Base-by-base conservation (phyloP, 2,113 vertebrate genomes). In the Ramphastos sulfuratus region DNA sequence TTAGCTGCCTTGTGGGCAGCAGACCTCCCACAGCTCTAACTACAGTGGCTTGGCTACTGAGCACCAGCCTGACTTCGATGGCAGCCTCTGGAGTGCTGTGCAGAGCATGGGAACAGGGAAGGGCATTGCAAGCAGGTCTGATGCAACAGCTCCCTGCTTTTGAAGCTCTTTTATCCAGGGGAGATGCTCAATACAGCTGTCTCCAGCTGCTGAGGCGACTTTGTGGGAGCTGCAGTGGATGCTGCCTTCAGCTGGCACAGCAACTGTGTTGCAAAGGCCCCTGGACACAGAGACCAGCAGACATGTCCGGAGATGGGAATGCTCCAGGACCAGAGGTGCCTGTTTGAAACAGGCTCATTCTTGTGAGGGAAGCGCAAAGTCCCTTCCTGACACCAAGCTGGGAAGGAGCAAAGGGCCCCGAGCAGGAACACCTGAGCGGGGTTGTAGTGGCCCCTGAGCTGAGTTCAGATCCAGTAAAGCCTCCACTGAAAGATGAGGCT, bases 21-120 rank as follows among this genome's bases (percentile, higher is more conserved):
- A 82, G 58, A 59, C 50, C 39, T 70, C 6, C 59, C 19, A 17
- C 18, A n/a, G 54, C 35, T 31, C 24, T 33, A 11, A 16, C 31
- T 13, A 8, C 19, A 6, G 39, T 10, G 33, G 16, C 30, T 73
- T 3, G 0, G 19, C 46, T 56, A 1, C 17, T 8, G 18, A 63
- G 60, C 27, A 4, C 12, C 70, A 46, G 70, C 55, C 33, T 37
- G 76, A 79, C 60, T 19, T n/a, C 16, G 59, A 18, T 0, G 4
- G 70, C 60, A 17, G 18, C 1, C 31, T 0, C 4, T 2, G 1
- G 30, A 10, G 52, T 13, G 61, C 10, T 0, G 2, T 6, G 15
- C 0, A 9, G 79, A 63, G n/a, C 3, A 0, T 9, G 55, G 56
- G 66, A 65, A 30, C 42, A 10, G 64, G 46, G 37, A 69, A 30